Base-by-base conservation (phyloP, 2,888 invertebrate genomes). In the Lymantria dispar region DNA sequence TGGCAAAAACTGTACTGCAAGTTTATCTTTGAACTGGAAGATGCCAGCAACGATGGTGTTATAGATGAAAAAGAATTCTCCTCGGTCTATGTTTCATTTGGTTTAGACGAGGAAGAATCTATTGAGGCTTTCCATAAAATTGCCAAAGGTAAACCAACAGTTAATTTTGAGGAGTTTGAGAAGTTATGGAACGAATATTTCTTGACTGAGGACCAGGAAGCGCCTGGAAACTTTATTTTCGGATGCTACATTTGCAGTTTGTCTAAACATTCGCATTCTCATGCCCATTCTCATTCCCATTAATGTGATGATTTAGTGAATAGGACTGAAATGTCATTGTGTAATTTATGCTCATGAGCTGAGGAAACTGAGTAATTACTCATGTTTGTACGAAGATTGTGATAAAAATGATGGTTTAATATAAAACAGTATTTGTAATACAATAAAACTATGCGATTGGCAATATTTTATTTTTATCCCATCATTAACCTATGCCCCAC, bases 1-100 rank as follows among this genome's bases (percentile, higher is more conserved):
- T 97, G 97, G 97, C 97, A 97, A 80, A 94, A 93, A 66, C 92
- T 94, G 48, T 97, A 97, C 85, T 94, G 96, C 94, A 94, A 95
- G 76, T 96, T 97, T 81, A 96, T 97, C 93, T 97, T 97, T 80
- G 94, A 96, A 68, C 88, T 97, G 52, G 96, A 97, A 82, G 97
- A 97, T 74, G 95, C 96, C 44, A 96, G 96, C 70, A 95, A 95
- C 51, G 97, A 98, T 72, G 87, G 85, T 0, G 68, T 72, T 0
- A 97, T 97, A 69, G 97, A 97, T 78, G 94, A 94, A 50, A 93
- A 94, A 13, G 97, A 98, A 79, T 98, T 97, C 82, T 94, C 95
- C 3, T 93, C 95, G 36, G 96, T 97, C 15, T 96, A 96, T 80
- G 94, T 93, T 50, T 95, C 95, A 70, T 97, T 97, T 72, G 97